phyloP scores from a whole-genome alignment of 2,113 vertebrate genomes.

The Protomyctophum bolini region DNA sequence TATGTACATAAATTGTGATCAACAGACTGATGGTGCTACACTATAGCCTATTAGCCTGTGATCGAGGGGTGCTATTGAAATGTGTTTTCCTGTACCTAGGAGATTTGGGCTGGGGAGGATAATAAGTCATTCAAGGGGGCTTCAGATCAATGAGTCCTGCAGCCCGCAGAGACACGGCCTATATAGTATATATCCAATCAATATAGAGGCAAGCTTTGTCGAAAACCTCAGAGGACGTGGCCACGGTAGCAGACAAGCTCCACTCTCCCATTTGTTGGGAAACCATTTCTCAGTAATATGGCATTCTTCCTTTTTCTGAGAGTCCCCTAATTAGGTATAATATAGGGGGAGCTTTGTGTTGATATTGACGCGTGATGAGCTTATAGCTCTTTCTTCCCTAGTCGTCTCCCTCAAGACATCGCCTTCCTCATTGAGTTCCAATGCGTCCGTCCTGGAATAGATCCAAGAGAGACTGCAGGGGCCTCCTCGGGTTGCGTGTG shows the following conservation, averaged over 20 bases:
- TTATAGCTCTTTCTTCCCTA: not conserved
- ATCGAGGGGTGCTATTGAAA: not conserved
- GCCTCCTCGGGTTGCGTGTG: conserved; percentile 13
- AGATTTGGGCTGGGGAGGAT: not conserved
- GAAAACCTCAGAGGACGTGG: conserved; percentile 38
- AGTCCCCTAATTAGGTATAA: not conserved
- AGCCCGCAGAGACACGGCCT: conserved; percentile 36
- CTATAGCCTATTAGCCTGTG: too few relatives aligned
- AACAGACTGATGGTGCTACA: too few relatives aligned
- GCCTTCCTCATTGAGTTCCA: conserved; percentile 33
- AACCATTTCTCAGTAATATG: conserved; percentile 30
- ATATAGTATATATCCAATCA: conserved; percentile 36
- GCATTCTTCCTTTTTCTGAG: conserved; percentile 17
- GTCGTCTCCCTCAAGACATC: conserved; percentile 10
- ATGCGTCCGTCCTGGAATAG: conserved; percentile 2
- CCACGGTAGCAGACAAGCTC: conserved; percentile 23
- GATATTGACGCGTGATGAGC: conserved; percentile 26
- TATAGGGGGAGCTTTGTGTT: conserved; percentile 6
- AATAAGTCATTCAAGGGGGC: conserved; percentile 50
- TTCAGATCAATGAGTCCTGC: conserved; percentile 49
- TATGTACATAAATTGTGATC: too few relatives aligned
- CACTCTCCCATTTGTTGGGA: conserved; percentile 17
- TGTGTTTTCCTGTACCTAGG: conserved; percentile 18
- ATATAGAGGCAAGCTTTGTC: conserved; percentile 52
- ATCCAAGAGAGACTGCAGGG: conserved; percentile 15